Percentiles rank a stretch among this genome's conserved stretches.
Conservation (phyloP, 2,888 invertebrate genomes). For the Volucella inanis region DNA sequence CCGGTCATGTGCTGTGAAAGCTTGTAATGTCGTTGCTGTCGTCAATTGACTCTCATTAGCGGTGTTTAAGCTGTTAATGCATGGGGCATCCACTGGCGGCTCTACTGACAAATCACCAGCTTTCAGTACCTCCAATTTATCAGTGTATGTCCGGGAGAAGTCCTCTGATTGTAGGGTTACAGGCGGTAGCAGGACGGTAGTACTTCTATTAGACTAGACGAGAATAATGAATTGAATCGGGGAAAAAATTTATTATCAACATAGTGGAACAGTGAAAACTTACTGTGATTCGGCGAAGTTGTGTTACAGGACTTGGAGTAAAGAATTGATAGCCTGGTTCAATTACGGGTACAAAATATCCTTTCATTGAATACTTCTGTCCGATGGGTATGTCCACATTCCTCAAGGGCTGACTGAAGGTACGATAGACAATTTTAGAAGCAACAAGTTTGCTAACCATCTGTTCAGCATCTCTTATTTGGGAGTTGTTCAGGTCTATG, state of each 20-base stretch:
- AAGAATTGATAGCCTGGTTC: constrained; percentile 78
- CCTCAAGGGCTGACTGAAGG: constrained; percentile 75
- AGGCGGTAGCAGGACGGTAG: constrained; percentile 73
- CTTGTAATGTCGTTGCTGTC: constrained; percentile 8
- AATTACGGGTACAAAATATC: constrained; percentile 77
- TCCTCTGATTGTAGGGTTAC: constrained; percentile 74
- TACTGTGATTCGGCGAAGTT: constrained; percentile 77
- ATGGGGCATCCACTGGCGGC: constrained; percentile 76
- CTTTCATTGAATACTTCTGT: constrained; percentile 77
- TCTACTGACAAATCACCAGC: constrained; percentile 76
- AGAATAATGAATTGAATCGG: constrained; percentile 46
- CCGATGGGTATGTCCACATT: constrained; percentile 73
- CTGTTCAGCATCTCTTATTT: constrained; percentile 65
- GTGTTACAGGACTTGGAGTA: constrained; percentile 77
- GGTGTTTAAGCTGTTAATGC: constrained; percentile 76
- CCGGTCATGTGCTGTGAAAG: not conserved
- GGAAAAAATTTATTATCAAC: constrained; percentile 40
- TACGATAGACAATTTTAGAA: constrained; percentile 78
- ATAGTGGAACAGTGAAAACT: constrained; percentile 29
- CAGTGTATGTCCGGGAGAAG: constrained; percentile 76
- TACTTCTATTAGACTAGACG: constrained; percentile 61
- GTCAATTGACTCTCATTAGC: constrained; percentile 49
- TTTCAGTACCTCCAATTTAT: constrained; percentile 76
- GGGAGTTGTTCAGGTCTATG: constrained; percentile 52
- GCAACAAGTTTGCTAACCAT: constrained; percentile 75